Conservation (phyloP, 2,888 invertebrate species). For the Drosophila falleni region DNA sequence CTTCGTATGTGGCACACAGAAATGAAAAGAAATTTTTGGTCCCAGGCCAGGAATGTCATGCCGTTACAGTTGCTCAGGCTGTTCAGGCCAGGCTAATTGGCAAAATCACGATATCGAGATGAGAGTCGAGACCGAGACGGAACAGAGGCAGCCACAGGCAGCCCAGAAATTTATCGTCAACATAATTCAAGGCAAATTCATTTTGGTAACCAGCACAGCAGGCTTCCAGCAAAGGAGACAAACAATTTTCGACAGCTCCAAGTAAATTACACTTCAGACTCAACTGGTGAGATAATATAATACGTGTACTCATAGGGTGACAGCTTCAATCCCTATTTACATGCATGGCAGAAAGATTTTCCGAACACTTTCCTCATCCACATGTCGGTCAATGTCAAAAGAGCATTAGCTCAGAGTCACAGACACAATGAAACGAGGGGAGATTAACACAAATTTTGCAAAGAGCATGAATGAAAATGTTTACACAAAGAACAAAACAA, state of each 20-base stretch:
- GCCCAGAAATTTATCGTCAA: conserved; percentile 45
- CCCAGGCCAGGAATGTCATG: background rate
- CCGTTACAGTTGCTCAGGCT: background rate
- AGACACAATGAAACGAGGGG: conserved; percentile 12
- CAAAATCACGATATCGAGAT: conserved; percentile 37
- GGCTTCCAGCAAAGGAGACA: conserved; percentile 5
- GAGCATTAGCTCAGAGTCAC: background rate
- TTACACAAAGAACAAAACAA: conserved; percentile 5
- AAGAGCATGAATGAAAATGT: conserved; percentile 10
- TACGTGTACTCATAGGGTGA: background rate
- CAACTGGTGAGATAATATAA: background rate
- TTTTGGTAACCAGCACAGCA: conserved; percentile 25
- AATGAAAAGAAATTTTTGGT: conserved; percentile 45
- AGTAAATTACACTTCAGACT: conserved; percentile 40
- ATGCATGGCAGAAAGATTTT: conserved; percentile 1
- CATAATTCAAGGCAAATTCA: conserved; percentile 54
- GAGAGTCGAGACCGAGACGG: background rate
- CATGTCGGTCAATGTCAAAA: conserved; percentile 24
- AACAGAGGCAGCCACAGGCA: conserved; percentile 15
- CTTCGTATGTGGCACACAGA: conserved; percentile 7
- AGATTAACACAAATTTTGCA: conserved; percentile 13
- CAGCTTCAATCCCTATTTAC: background rate
- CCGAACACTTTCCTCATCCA: conserved; percentile 12
- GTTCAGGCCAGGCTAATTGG: conserved; percentile 46
- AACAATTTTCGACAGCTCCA: conserved; percentile 30